Evolutionary conservation across 2,797 vertebrate genomes (phyloP), one percentile per base, ranked within the genome.

Genomic region (Pseudomugil gertrudae): DNA sequence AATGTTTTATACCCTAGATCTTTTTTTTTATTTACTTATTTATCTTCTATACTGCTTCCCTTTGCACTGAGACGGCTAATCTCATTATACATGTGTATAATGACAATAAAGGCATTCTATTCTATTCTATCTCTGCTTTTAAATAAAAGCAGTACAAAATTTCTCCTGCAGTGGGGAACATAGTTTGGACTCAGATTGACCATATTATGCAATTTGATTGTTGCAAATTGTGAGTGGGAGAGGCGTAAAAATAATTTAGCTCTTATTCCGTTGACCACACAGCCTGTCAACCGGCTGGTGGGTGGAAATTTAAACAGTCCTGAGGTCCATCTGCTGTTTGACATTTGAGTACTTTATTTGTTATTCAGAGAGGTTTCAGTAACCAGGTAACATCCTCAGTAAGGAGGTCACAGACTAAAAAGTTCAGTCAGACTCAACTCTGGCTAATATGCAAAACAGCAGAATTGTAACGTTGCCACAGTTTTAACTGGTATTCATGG

Each of bases 301-400:
- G 52, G 30, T 40, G 62, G 3, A 63, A 47, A 9, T 40, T 50
- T 63, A 47, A 45, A 24, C 55, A 5, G 9, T 17, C 33, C 50
- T 69, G 23, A 17, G 17, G 45, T 24, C 64, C 50, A 69, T 65
- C 57, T 66, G 66, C 69, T 52, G 57, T 63, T 51, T 74, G 56
- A 74, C 57, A 61, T 58, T 53, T 67, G 8, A 67, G 35, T 38
- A 40, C 27, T 58, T 72, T 62, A 54, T 40, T 64, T 32, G 45
- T 57, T 60, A 33, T 43, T 58, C 52, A 23, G 57, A 58, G 61
- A 56, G 14, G 64, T 54, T 53, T 74, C 40, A 43, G 51, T 57
- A 54, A 57, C 23, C 48, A 43, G 2, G 66, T 53, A 27, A 43
- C 9, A 5, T 32, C 27, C 51, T 6, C 6, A 54, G 2, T 29